Base-by-base conservation (phyloP, 2,888 invertebrate species). In the Dusona sp. region DNA sequence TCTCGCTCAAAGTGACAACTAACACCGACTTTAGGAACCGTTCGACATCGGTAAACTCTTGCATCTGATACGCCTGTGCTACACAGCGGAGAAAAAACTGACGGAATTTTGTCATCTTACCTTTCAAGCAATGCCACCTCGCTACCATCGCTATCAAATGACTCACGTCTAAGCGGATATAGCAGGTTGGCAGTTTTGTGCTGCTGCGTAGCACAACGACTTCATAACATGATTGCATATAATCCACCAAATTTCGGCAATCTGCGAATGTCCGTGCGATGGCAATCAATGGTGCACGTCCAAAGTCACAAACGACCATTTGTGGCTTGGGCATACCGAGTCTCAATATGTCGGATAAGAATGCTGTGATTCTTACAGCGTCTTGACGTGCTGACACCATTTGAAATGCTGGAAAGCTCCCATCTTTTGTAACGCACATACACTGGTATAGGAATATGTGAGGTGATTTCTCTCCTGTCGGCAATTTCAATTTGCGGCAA, bases 71-170 rank as follows among this genome's bases (percentile, higher is more conserved):
- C 2, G 77, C 73, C 13, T 87, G 88, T 33, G 70, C 84, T 13
- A 88, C 48, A 9, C 78, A 73, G 8, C 87, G 78, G 16, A 89
- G 54, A 67, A 73, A 87, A 73, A 88, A 87, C 67, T 87, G 83
- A 11, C 84, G 73, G 9, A 87, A 73, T 81, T 77, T 61, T 19
- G 74, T 19, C 54, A 73, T 74, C 48, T 88, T 79, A 9, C 79
- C 70, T 77, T 83, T 87, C 22, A 88, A 75, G 45, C 82, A 88
- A 33, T 84, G 80, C 86, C 87, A 89, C 78, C 75, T 77, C n/a
- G 83, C 68, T 64, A 88, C 79, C 72, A 79, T 79, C 9, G 57
- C 45, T n/a, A 89, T 88, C 33, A 89, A 83, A 85, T 89, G 88
- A 70, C 86, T 89, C 0, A 88, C 82, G 57, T 89, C 88, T n/a